Evolutionary conservation across 2,113 vertebrate species (phyloP), one percentile per base, ranked within the genome.

Genomic region (Sphaerodactylus townsendi): DNA sequence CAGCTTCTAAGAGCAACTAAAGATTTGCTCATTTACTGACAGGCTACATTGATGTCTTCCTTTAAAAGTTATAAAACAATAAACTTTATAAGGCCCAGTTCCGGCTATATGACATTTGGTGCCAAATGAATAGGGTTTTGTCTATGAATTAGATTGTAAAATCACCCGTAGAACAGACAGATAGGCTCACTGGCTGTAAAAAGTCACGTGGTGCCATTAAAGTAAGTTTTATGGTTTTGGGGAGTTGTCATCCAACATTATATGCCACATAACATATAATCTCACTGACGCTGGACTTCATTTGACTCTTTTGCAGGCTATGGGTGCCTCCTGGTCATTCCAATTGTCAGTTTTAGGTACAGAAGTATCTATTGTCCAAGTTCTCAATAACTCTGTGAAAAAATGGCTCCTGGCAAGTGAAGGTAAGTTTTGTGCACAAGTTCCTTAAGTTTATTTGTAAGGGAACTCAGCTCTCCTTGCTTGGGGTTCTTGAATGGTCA

Each of bases 151-250:
- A 98, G 98, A 98, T 99, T 98, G 98, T 99, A 99, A 99, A 98
- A 98, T 98, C 98, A 98, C 98, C 98, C 97, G 96, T 97, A 97
- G 97, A 97, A 96, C 97, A 97, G 97, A 98, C 98, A 98, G 98
- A 99, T 98, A 98, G 98, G 97, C 98, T 98, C 96, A 97, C 98
- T 98, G 98, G 98, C 98, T 98, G 99, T 99, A 99, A 99, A 98
- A 97, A 96, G 97, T 99, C 98, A 99, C 98, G 98, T 99, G 98
- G 96, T 98, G 95, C 98, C 98, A 99, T 99, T 99, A 99, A 99
- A 99, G 98, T 98, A 99, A 98, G 98, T 99, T 99, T 99, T 99
- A 99, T 99, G 98, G 98, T 99, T 99, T 99, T 98, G 98, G 98
- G 98, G 98, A 99, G 98, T 99, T 98, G 98, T 99, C 97, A 97